phyloP scores from a whole-genome alignment of 1,140 invertebrate genomes.

The Anagrus nilaparvatae region DNA sequence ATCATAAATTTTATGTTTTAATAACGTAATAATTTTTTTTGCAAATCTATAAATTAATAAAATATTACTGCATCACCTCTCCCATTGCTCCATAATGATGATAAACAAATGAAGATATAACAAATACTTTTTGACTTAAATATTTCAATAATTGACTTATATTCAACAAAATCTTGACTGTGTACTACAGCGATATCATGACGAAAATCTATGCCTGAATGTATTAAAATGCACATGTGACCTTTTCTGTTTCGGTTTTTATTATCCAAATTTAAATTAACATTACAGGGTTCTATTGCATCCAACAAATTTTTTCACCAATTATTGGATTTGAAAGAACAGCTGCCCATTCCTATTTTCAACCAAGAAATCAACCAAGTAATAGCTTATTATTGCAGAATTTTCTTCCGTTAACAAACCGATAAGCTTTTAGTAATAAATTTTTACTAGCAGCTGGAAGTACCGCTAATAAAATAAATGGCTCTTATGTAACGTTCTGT shows the following conservation, averaged over 20 bases:
- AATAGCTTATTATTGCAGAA: slow-evolving; percentile 83
- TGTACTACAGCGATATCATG: slow-evolving; percentile 49
- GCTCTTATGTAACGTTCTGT: slow-evolving; percentile 81
- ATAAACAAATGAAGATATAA: slow-evolving; percentile 68
- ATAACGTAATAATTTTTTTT: too few relatives aligned
- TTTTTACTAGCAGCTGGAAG: slow-evolving; percentile 75
- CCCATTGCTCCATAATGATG: slow-evolving; percentile 73
- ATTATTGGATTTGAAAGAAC: slow-evolving; percentile 96
- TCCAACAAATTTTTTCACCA: slow-evolving; percentile 66
- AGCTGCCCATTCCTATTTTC: slow-evolving; percentile 94
- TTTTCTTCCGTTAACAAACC: slow-evolving; percentile 68
- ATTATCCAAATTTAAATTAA: too few relatives aligned
- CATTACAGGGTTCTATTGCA: slow-evolving; percentile 68
- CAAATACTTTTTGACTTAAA: slow-evolving; percentile 56
- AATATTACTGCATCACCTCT: slow-evolving; percentile 42
- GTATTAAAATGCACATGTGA: slow-evolving; percentile 62
- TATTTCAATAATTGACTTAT: slow-evolving; percentile 54
- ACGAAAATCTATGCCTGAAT: slow-evolving; percentile 53
- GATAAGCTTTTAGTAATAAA: slow-evolving; percentile 72
- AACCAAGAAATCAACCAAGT: slow-evolving; percentile 89
- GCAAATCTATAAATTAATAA: slow-evolving; percentile 3
- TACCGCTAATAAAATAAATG: slow-evolving; percentile 88
- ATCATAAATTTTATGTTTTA: too few relatives aligned
- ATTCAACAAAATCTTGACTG: slow-evolving; percentile 31
- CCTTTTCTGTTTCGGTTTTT: too few relatives aligned